Conservation (phyloP, 2,888 invertebrate species). For the Drosophila seclusa region DNA sequence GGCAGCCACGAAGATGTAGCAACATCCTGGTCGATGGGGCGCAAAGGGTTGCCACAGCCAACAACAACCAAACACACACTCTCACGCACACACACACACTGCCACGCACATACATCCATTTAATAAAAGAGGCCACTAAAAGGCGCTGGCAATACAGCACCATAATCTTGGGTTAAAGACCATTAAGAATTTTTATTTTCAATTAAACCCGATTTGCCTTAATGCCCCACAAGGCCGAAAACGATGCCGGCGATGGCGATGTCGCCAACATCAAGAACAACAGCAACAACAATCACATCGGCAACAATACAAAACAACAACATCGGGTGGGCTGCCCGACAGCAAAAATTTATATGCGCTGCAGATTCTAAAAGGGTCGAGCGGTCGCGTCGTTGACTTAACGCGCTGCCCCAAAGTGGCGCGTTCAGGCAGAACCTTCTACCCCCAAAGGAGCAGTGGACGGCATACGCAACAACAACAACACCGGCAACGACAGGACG, state of each 20-base stretch:
- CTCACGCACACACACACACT: conserved; percentile 10
- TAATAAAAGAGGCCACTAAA: conserved; percentile 76
- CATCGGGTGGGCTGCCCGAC: conserved; percentile 54
- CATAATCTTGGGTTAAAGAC: conserved; percentile 82
- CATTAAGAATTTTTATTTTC: conserved; percentile 83
- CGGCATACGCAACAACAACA: conserved; percentile 33
- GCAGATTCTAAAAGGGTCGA: conserved; percentile 80
- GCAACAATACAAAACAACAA: conserved; percentile 34
- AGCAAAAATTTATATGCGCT: conserved; percentile 75
- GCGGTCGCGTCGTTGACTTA: conserved; percentile 73
- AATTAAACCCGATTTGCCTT: conserved; percentile 82
- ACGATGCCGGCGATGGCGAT: conserved; percentile 53
- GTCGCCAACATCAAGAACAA: conserved; percentile 50
- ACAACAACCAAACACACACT: conserved; percentile 13
- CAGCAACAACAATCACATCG: conserved; percentile 32
- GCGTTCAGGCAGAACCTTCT: conserved; percentile 57
- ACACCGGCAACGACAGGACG: conserved; percentile 2
- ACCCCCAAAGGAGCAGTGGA: conserved; percentile 45
- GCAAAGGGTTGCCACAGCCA: conserved; percentile 44
- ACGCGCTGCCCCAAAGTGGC: conserved; percentile 66
- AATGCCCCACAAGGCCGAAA: conserved; percentile 81
- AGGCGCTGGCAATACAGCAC: conserved; percentile 72
- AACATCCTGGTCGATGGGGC: conserved; percentile 25
- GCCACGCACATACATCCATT: conserved; percentile 45
- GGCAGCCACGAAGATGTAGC: conserved; percentile 27